A percentile compares a stretch with the other conserved stretches of the same genome.
These are phyloP conservation scores for Girardinus metallicus DNA, from an alignment of 2,797 vertebrate genomes.

Conservation along the genomic window DNA sequence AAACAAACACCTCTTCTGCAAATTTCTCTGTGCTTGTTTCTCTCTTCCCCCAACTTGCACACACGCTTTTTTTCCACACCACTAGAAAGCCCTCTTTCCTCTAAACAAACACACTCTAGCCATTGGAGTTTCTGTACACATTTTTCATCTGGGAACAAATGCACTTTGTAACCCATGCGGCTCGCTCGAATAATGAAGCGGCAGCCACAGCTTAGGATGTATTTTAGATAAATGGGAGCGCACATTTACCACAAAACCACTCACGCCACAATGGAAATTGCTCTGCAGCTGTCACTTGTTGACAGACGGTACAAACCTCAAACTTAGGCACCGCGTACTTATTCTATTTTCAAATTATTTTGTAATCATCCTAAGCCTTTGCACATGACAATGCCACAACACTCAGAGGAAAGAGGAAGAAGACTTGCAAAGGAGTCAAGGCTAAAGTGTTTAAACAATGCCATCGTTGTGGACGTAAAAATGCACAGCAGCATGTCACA, in stretches of 20 bases:
- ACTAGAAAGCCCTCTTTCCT: conserved; percentile 57
- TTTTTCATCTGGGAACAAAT: conserved; percentile 77
- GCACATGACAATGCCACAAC: conserved; percentile 76
- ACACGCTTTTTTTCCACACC: conserved; percentile 15
- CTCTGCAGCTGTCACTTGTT: conserved; percentile 80
- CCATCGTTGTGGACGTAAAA: conserved; percentile 8
- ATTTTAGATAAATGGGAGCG: conserved; percentile 80
- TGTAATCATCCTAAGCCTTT: conserved; percentile 79
- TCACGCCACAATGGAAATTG: conserved; percentile 81
- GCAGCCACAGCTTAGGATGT: conserved; percentile 78
- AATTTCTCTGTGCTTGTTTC: conserved; percentile 20
- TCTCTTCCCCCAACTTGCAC: conserved; percentile 12
- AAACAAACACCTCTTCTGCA: conserved; percentile 35
- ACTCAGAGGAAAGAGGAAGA: conserved; percentile 44
- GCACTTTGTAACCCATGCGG: conserved; percentile 72
- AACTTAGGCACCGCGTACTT: conserved; percentile 73
- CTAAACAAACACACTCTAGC: conserved; percentile 69
- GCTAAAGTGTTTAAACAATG: conserved; percentile 32
- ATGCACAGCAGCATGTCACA: not conserved
- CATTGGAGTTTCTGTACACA: conserved; percentile 63
- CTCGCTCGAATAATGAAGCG: conserved; percentile 74
- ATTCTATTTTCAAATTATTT: conserved; percentile 85
- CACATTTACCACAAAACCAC: conserved; percentile 83
- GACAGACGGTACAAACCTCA: conserved; percentile 81
- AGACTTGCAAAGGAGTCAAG: conserved; percentile 44